Evolutionary conservation across 1,140 invertebrate genomes (phyloP).

Genomic region (Drosophila ercepeae): DNA sequence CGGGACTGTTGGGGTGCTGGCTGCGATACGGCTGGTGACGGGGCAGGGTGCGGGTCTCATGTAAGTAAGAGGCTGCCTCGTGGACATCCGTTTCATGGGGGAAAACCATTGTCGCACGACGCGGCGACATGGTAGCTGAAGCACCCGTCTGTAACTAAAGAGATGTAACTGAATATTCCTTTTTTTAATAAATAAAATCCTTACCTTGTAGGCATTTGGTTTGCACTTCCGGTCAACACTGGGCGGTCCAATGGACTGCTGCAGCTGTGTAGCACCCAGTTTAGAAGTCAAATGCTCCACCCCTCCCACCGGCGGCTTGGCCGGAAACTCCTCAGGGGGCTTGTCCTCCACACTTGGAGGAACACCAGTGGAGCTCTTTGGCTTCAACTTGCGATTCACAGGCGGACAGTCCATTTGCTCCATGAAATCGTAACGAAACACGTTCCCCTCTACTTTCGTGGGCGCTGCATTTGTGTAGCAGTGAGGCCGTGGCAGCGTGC

Average conservation of each 20-base stretch:
- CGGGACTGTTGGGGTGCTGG: slow-evolving; percentile 64
- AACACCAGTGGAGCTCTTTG: slow-evolving; percentile 83
- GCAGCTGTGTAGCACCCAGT: slow-evolving; percentile 62
- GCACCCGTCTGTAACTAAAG: slow-evolving; percentile 44
- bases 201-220: slow-evolving; percentile 75
- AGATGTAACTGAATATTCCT: background rate
- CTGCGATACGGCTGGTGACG: slow-evolving; percentile 59
- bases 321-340: slow-evolving; percentile 78
- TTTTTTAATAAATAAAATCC: no score
- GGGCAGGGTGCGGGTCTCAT: slow-evolving; percentile 78
- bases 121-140: slow-evolving; percentile 60
- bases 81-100: slow-evolving; percentile 66
- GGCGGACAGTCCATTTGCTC: slow-evolving; percentile 86
- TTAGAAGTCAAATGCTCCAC: slow-evolving; percentile 67
- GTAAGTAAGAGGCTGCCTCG: slow-evolving; percentile 49
- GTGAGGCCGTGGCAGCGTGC: slow-evolving; percentile 84
- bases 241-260: slow-evolving; percentile 68
- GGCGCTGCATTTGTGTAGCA: slow-evolving; percentile 90
- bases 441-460: slow-evolving; percentile 85
- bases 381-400: slow-evolving; percentile 92
- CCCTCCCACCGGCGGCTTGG: slow-evolving; percentile 63
- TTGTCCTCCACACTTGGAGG: slow-evolving; percentile 85
- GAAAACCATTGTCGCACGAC: slow-evolving; percentile 68
- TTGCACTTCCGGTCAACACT: slow-evolving; percentile 79
- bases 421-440: slow-evolving; percentile 85